Evolutionary conservation across 2,113 vertebrate genomes (phyloP).

Genomic region (Sprattus sprattus): DNA sequence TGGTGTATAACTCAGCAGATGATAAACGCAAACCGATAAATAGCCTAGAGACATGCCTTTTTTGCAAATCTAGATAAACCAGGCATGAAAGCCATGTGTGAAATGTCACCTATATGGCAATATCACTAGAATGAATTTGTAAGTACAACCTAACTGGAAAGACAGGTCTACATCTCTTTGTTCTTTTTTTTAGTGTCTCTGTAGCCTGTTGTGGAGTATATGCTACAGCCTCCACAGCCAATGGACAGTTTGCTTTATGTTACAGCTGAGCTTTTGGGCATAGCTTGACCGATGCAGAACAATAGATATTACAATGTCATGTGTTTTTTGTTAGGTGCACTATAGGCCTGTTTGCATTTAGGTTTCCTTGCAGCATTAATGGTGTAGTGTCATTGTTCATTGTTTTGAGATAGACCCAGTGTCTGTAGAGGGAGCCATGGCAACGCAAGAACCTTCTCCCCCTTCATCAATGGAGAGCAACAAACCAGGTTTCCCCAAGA

Average conservation of each 20-base stretch:
- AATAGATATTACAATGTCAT: not conserved
- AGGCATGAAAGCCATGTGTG: not conserved
- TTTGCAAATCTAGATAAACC: not conserved
- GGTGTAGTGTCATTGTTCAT: conserved; percentile 6
- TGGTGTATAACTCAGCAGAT: not conserved
- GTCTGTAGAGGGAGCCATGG: conserved; percentile 53
- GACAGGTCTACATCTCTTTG: not conserved
- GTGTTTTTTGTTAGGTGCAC: not conserved
- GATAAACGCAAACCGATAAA: not conserved
- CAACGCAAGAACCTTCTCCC: conserved; percentile 78
- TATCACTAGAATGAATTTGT: not conserved
- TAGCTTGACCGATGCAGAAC: not conserved
- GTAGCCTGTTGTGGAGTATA: not conserved
- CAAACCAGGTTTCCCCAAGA: conserved; percentile 86
- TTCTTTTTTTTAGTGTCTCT: not conserved
- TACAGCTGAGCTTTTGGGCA: not conserved
- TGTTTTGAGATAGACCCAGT: conserved; percentile 19
- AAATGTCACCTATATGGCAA: not conserved
- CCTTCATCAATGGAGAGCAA: conserved; percentile 82
- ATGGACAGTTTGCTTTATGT: not conserved
- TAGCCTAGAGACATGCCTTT: not conserved
- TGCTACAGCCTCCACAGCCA: not conserved
- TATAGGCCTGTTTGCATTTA: not conserved
- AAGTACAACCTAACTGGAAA: not conserved
- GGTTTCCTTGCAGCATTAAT: not conserved